Percentiles rank a stretch among this genome's conserved stretches.
These are phyloP conservation scores for Phortica variegata DNA, from an alignment of 1,140 invertebrate genomes.

Conservation along the genomic window DNA sequence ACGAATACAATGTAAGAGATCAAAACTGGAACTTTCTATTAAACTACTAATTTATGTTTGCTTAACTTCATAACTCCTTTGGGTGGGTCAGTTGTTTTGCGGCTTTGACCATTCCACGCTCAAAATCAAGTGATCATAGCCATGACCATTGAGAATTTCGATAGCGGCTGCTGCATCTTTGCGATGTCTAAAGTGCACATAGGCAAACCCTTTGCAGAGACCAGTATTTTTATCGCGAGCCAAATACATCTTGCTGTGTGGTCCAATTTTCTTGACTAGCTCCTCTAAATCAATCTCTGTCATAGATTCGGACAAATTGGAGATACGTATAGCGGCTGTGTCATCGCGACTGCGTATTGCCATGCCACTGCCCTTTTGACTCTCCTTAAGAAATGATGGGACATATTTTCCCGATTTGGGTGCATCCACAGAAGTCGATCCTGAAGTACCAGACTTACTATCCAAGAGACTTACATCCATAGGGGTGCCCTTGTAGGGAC, in stretches of 20 bases:
- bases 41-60: no score
- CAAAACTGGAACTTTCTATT: no score
- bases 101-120: constrained; percentile 99
- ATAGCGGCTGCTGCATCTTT: constrained; percentile 94
- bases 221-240: constrained; percentile 83
- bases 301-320: constrained; percentile 95
- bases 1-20: no score
- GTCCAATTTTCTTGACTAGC: constrained; percentile 71
- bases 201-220: constrained; percentile 89
- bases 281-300: constrained; percentile 94
- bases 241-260: constrained; percentile 75
- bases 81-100: no score
- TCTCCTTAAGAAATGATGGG: constrained; percentile 84
- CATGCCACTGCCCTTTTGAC: constrained; percentile 69
- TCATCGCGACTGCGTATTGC: constrained; percentile 74
- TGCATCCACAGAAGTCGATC: constrained; percentile 38
- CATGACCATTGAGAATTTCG: constrained; percentile 85
- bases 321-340: constrained; percentile 89
- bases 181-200: constrained; percentile 89
- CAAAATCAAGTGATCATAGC: constrained; percentile 97
- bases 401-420: constrained; percentile 71
- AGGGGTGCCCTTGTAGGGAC: constrained; percentile 92
- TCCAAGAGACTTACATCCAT: constrained; percentile 62
- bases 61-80: no score
- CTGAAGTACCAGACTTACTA: constrained; percentile 37